Evolutionary conservation across 2,797 vertebrate genomes (phyloP).

Genomic region (Ispidina lecontei): DNA sequence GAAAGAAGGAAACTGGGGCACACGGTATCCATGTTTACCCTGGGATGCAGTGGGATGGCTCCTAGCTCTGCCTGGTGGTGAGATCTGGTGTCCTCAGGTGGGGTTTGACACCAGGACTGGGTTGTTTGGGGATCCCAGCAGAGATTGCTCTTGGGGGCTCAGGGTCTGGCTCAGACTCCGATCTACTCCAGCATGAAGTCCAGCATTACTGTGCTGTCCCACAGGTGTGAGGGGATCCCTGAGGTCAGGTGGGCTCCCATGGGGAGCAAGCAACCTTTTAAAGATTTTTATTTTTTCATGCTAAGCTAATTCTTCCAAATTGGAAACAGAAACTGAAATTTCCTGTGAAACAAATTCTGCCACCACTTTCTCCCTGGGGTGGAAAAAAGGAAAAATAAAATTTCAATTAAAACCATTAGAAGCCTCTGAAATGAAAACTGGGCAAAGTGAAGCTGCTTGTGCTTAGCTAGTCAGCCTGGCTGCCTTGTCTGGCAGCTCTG

Average conservation of each 20-base stretch:
- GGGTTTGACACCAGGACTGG: neutral
- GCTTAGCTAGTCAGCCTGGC: neutral
- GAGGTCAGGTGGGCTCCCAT: neutral
- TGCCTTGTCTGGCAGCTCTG: neutral
- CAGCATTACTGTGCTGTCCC: fast-evolving
- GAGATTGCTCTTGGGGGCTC: neutral
- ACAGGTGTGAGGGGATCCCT: neutral
- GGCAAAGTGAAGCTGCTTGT: neutral
- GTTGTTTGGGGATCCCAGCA: neutral
- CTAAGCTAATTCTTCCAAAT: slow-evolving; percentile 40
- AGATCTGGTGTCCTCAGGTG: too few relatives aligned
- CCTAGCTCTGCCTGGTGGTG: too few relatives aligned
- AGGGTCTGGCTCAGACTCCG: neutral
- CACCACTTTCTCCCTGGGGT: slow-evolving; percentile 4
- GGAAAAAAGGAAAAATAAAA: neutral
- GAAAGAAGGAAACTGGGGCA: slow-evolving; percentile 1
- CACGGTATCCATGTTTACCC: too few relatives aligned
- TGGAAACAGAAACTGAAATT: slow-evolving; percentile 56
- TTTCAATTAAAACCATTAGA: slow-evolving; percentile 40
- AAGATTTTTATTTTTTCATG: neutral
- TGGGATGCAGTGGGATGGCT: too few relatives aligned
- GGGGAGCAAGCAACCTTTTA: neutral
- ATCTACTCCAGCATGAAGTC: neutral
- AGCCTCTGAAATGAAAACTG: neutral
- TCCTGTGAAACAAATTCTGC: slow-evolving; percentile 45